Conservation (phyloP, 2,888 invertebrate species). For the Plagiodera versicolora region DNA sequence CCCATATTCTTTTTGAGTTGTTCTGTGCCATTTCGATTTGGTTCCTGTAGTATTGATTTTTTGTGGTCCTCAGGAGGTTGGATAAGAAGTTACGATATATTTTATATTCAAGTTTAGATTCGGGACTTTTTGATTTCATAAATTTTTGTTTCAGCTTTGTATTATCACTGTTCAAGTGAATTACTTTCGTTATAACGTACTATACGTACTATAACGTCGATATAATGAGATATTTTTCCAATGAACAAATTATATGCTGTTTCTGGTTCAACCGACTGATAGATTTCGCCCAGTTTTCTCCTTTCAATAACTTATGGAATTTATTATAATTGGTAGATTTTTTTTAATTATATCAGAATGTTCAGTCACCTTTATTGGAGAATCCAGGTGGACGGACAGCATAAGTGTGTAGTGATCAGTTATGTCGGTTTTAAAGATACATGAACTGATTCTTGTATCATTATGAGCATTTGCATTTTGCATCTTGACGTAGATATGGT, state of each 20-base stretch:
- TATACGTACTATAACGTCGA: neutral
- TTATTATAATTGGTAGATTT: neutral
- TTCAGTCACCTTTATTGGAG: neutral
- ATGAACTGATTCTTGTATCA: neutral
- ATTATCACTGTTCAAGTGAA: neutral
- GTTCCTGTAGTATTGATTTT: neutral
- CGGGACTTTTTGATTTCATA: slow-evolving; percentile 4
- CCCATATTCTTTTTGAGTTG: slow-evolving; percentile 6
- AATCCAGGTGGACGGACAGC: neutral
- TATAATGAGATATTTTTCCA: slow-evolving; percentile 2
- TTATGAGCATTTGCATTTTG: neutral
- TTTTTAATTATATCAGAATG: neutral
- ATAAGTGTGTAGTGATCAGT: slow-evolving; percentile 1
- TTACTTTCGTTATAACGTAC: neutral
- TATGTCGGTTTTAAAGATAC: neutral
- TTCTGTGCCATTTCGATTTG: neutral
- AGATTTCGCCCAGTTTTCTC: slow-evolving; percentile 1
- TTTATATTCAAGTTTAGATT: neutral
- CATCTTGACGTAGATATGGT: neutral
- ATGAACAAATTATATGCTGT: neutral
- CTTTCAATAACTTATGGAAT: neutral
- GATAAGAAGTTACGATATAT: slow-evolving; percentile 4
- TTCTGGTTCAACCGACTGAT: slow-evolving; percentile 5
- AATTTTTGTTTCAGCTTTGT: slow-evolving; percentile 9
- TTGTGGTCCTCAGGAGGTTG: neutral